Evolutionary conservation across 1,140 invertebrate genomes (phyloP).

Genomic region (Bradysia coprophila): DNA sequence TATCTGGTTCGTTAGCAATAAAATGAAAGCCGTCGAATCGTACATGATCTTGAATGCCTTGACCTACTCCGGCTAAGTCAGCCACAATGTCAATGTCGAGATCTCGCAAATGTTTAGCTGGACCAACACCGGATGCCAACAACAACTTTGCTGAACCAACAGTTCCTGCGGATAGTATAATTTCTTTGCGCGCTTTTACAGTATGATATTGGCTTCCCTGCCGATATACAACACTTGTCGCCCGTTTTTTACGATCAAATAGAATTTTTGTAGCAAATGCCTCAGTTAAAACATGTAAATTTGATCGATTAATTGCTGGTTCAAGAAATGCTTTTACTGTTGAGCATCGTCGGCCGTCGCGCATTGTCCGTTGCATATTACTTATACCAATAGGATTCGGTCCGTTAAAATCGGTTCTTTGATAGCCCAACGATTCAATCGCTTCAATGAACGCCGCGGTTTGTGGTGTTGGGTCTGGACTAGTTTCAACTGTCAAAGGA

Average conservation of each 20-base stretch:
- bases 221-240: slow-evolving; percentile 61
- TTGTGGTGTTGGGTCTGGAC: slow-evolving; percentile 52
- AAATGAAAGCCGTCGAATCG: too few species aligned
- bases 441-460: slow-evolving; percentile 56
- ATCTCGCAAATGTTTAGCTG: slow-evolving; percentile 45
- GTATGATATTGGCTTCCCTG: slow-evolving; percentile 35
- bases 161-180: slow-evolving; percentile 66
- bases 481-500: slow-evolving; percentile 57
- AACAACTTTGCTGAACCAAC: slow-evolving; percentile 71
- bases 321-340: slow-evolving; percentile 64
- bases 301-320: slow-evolving; percentile 42
- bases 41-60: too few species aligned
- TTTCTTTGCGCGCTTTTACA: slow-evolving; percentile 50
- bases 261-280: slow-evolving; percentile 43
- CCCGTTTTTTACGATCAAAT: slow-evolving; percentile 36
- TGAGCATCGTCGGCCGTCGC: slow-evolving; percentile 66
- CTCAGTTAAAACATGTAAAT: slow-evolving; percentile 49
- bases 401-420: not conserved
- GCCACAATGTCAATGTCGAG: slow-evolving; percentile 44
- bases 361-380: slow-evolving; percentile 46
- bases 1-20: too few species aligned
- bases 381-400: slow-evolving; percentile 27
- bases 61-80: too few species aligned
- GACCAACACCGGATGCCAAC: slow-evolving; percentile 73
- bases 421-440: not conserved